Conservation (phyloP, 2,888 invertebrate genomes). For the Dendrolimus houi region DNA sequence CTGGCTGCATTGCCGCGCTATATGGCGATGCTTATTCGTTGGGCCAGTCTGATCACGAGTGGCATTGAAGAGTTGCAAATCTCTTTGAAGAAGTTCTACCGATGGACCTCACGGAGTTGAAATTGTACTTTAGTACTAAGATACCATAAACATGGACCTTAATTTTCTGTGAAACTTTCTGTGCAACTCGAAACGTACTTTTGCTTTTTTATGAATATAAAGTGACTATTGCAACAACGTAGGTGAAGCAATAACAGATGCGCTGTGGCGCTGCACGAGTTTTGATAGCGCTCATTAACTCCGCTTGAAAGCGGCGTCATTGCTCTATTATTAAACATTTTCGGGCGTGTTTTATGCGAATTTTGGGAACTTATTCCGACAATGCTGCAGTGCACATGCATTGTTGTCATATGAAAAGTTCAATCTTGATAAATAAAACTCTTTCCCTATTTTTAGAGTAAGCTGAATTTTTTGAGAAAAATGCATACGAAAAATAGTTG, state of each 20-base stretch:
- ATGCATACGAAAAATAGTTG: too few relatives aligned
- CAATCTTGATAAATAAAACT: background rate
- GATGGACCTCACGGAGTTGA: too few relatives aligned
- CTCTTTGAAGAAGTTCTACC: too few relatives aligned
- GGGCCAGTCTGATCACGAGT: too few relatives aligned
- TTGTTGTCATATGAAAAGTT: background rate
- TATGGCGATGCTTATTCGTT: too few relatives aligned
- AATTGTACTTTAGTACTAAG: too few relatives aligned
- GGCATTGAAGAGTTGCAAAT: too few relatives aligned
- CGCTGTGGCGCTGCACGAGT: conserved; percentile 26
- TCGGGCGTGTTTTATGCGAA: conserved; percentile 13
- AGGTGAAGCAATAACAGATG: conserved; percentile 19
- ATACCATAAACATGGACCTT: too few relatives aligned
- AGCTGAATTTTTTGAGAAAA: too few relatives aligned
- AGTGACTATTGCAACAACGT: conserved; percentile 16
- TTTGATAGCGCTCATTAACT: conserved; percentile 41
- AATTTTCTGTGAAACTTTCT: too few relatives aligned
- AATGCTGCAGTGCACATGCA: background rate
- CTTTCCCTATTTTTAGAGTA: background rate
- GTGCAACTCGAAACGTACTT: background rate
- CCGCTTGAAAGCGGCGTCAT: conserved; percentile 18
- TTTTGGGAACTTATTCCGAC: background rate
- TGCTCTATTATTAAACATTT: conserved; percentile 40
- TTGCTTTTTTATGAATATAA: background rate
- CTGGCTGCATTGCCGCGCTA: too few relatives aligned